Conservation (phyloP, 2,113 vertebrate species). For the Ginglymostoma cirratum region DNA sequence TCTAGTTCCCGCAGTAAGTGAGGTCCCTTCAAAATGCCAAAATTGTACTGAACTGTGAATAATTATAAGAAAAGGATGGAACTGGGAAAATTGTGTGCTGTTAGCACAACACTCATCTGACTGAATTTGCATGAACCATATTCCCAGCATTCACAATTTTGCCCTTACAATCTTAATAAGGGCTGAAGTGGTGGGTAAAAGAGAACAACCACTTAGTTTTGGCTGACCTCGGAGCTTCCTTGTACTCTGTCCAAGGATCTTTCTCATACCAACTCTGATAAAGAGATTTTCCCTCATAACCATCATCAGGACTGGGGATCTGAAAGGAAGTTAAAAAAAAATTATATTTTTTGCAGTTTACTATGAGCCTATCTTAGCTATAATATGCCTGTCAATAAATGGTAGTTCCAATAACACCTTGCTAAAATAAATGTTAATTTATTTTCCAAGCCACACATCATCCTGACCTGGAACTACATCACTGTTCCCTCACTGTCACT, state of each 20-base stretch:
- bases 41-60: no score
- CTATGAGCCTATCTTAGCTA: not conserved
- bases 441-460: not conserved
- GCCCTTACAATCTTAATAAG: not conserved
- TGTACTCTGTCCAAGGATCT: constrained; percentile 70
- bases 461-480: not conserved
- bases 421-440: not conserved
- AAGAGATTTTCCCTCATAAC: constrained; percentile 71
- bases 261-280: constrained; percentile 88
- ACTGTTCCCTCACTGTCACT: not conserved
- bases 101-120: not conserved
- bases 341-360: not conserved
- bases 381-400: not conserved
- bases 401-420: not conserved
- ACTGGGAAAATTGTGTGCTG: no score
- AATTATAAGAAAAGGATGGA: no score
- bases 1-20: no score
- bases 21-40: no score
- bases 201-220: not conserved
- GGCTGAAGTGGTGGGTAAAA: not conserved
- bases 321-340: constrained; percentile 44
- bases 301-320: constrained; percentile 82
- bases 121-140: not conserved
- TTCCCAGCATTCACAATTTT: not conserved
- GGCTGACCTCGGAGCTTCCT: constrained; percentile 67